Evolutionary conservation across 2,113 vertebrate genomes (phyloP).

Genomic region (Delphinus delphis): DNA sequence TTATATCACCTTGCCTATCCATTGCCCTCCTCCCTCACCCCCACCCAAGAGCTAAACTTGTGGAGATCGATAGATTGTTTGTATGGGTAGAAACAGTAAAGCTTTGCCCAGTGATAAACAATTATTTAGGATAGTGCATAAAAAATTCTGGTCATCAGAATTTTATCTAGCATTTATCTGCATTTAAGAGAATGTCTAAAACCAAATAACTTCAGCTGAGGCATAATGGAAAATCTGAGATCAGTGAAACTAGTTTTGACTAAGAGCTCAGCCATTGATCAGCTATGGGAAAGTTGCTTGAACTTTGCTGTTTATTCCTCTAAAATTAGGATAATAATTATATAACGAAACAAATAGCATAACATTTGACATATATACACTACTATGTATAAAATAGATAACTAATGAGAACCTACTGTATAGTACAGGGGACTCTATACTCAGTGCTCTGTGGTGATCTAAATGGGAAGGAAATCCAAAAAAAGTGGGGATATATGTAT

Average conservation of each 20-base stretch:
- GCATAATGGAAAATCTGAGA: neutral
- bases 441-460: no score
- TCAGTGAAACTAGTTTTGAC: neutral
- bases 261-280: neutral
- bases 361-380: neutral
- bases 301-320: neutral
- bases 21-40: accelerated
- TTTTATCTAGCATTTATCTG: neutral
- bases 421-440: no score
- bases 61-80: neutral
- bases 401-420: no score
- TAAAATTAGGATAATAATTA: neutral
- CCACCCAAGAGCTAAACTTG: neutral
- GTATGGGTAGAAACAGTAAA: neutral
- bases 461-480: no score
- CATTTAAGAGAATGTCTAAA: neutral
- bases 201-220: neutral
- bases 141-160: neutral
- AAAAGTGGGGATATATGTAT: no score
- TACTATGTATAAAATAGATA: no score
- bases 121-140: neutral
- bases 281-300: neutral
- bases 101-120: neutral
- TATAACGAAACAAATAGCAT: neutral
- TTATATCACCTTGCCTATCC: neutral